A percentile compares a stretch with the other conserved stretches of the same genome.
phyloP scores from a whole-genome alignment of 2,797 vertebrate species.

The Rhynchonycteris naso region DNA sequence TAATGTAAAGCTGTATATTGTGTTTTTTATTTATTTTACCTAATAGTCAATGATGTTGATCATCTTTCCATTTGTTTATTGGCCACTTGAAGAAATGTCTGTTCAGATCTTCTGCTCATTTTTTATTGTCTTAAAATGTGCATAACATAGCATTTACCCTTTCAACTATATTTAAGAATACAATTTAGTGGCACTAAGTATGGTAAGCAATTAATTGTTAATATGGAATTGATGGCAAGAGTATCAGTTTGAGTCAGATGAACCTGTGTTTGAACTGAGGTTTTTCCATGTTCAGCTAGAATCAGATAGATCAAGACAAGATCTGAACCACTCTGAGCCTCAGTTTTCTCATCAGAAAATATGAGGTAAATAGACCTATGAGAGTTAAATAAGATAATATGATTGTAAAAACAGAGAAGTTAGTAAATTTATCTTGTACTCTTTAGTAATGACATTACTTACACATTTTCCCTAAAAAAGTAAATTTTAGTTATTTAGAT shows the following conservation, averaged over 20 bases:
- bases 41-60: neutral
- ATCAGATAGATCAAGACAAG: neutral
- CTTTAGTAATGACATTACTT: neutral
- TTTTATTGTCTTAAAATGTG: neutral
- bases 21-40: neutral
- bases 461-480: neutral
- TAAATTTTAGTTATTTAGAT: slow-evolving; percentile 20
- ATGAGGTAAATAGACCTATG: neutral
- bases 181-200: neutral
- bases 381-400: neutral
- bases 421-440: neutral
- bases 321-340: neutral
- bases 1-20: neutral
- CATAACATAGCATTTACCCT: neutral
- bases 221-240: neutral
- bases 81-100: neutral
- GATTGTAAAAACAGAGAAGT: neutral
- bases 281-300: neutral
- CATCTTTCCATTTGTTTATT: neutral
- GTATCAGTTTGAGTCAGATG: neutral
- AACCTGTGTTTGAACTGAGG: neutral
- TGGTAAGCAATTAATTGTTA: neutral
- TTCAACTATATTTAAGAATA: neutral
- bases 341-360: neutral
- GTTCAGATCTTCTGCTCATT: neutral